Evolutionary conservation across 2,113 vertebrate species (phyloP).

Genomic region (Dicrurus megarhynchus): DNA sequence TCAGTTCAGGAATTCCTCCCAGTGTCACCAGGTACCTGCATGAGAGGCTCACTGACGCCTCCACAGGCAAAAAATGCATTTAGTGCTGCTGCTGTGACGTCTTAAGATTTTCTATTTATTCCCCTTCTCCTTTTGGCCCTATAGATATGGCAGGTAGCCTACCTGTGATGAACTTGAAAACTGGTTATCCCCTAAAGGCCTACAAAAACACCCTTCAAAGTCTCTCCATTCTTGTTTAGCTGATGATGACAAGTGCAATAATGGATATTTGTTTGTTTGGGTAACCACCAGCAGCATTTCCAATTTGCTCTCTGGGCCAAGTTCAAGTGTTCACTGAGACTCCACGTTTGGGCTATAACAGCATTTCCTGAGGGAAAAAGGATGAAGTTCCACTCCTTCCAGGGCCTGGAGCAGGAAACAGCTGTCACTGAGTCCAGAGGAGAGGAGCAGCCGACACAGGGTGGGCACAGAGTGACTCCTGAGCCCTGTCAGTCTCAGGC

Average conservation of each 20-base stretch:
- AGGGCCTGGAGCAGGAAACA: neutral
- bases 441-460: neutral
- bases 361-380: neutral
- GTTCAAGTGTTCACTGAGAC: neutral
- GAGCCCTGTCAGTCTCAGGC: neutral
- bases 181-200: neutral
- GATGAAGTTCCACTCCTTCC: neutral
- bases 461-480: neutral
- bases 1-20: neutral
- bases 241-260: neutral
- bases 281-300: neutral
- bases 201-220: neutral
- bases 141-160: neutral
- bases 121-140: neutral
- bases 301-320: neutral
- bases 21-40: neutral
- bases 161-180: neutral
- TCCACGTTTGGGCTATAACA: neutral
- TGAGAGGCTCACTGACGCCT: neutral
- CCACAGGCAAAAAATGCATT: neutral
- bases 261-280: neutral
- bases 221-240: neutral
- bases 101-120: neutral
- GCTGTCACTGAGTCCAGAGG: neutral
- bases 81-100: neutral